Conservation (phyloP, 2,888 invertebrate genomes). For the Drosophila percnosoma region DNA sequence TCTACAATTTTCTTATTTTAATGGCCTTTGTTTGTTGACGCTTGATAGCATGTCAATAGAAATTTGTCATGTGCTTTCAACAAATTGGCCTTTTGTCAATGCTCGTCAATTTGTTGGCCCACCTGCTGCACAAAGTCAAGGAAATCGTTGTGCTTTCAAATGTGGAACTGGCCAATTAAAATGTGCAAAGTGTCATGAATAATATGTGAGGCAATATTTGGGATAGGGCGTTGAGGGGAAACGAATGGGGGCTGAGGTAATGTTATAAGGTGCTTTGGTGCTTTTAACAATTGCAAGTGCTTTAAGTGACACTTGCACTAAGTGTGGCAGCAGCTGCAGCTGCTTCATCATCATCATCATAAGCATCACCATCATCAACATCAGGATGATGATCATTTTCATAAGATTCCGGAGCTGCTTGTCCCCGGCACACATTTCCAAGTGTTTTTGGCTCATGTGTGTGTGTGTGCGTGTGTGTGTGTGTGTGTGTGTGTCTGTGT, state of each 20-base stretch:
- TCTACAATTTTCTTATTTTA: conserved; percentile 14
- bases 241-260: conserved; percentile 1
- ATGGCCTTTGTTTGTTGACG: conserved; percentile 31
- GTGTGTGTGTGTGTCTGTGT: not conserved
- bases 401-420: conserved; percentile 47
- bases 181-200: conserved; percentile 68
- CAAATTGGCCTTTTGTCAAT: conserved; percentile 33
- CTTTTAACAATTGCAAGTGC: conserved; percentile 39
- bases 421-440: conserved; percentile 77
- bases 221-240: not conserved
- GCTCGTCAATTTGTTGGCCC: conserved; percentile 36
- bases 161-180: conserved; percentile 69
- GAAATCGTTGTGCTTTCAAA: conserved; percentile 35
- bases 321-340: conserved; percentile 36
- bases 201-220: conserved; percentile 42
- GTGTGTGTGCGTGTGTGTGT: not conserved
- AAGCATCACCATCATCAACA: conserved; percentile 18
- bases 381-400: conserved; percentile 21
- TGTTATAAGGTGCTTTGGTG: conserved; percentile 39
- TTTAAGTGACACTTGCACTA: conserved; percentile 64
- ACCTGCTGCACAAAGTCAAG: conserved; percentile 31
- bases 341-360: conserved; percentile 29
- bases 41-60: conserved; percentile 30
- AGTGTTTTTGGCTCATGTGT: conserved; percentile 43
- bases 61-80: conserved; percentile 8